Base-by-base conservation (phyloP, 1,140 invertebrate genomes). In the Nasonia vitripennis region DNA sequence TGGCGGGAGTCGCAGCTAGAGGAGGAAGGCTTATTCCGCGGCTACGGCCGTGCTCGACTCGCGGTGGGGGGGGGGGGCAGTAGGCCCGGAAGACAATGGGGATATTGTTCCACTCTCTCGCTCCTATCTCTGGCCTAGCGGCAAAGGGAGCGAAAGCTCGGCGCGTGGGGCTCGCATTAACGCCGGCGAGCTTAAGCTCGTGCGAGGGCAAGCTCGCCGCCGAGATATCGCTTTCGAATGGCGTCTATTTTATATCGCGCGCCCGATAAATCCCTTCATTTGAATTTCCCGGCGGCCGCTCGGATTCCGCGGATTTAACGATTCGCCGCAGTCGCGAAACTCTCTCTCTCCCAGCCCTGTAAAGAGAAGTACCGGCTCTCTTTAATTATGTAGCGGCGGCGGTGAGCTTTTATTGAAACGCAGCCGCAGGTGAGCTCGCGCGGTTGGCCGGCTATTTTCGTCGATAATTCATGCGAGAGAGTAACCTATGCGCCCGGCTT, bases 21-120 rank as follows among this genome's bases (percentile, higher is more conserved):
- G 37, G 31, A 41, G 73, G 12, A 37, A 74, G 73, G 73, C 73
- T 74, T 74, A 74, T 74, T 74, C 75, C 55, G 75, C 20, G 41
- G 34, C 55, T 62, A 20, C 55, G 55, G 55, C 55, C n/a, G 20
- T 17, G 75, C 3, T 37, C 12, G 27, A 27, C 27, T 17, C 34
- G 2, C 4, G 2, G 20, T 0, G 2, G 51, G n/a, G 2, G n/a
- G n/a, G 51, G 41, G 31, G 77, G 77, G 37, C 67, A 81, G 55
- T 81, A 81, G 80, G 70, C 80, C 70, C 80, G 80, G 80, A 77
- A 86, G 85, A 87, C 85, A 86, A 85, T 86, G 85, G 85, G 51
- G 79, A 85, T 86, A 80, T 80, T 67, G 68, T 45, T 27, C 75
- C n/a, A 27, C 55, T 62, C 17, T 20, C 20, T 7, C 55, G n/a